A percentile compares a stretch with the other conserved stretches of the same genome.
These are phyloP conservation scores for Lipotes vexillifer DNA, from an alignment of 2,113 vertebrate species.

Conservation along the genomic window DNA sequence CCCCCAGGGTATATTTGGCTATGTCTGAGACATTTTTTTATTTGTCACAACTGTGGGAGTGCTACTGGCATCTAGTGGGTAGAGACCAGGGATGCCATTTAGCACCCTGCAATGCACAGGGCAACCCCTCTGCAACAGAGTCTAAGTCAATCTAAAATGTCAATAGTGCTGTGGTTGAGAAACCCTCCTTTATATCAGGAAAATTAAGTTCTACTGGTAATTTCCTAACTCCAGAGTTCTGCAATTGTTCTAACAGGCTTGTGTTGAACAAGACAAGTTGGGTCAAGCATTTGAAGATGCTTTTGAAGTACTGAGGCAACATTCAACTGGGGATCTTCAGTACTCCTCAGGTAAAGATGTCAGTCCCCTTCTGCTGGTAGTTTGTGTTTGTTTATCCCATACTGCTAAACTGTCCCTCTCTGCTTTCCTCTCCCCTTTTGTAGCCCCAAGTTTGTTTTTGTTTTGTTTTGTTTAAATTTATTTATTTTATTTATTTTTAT, in stretches of 20 bases:
- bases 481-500: too few relatives aligned
- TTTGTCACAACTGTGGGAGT: neutral
- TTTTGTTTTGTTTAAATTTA: too few relatives aligned
- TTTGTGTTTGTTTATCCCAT: neutral
- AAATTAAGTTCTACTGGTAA: neutral
- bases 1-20: neutral
- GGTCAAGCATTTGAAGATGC: conserved; percentile 94
- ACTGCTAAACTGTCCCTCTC: neutral
- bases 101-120: neutral
- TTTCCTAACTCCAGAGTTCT: conserved; percentile 13
- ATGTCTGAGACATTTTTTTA: neutral
- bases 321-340: conserved; percentile 83
- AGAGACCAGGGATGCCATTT: neutral
- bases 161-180: neutral
- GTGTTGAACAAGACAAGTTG: conserved; percentile 85
- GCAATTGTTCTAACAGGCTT: conserved; percentile 77
- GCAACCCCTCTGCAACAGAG: neutral
- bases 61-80: neutral
- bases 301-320: conserved; percentile 92
- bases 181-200: neutral
- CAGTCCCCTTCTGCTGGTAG: neutral
- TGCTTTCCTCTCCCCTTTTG: neutral
- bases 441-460: neutral
- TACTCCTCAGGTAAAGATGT: conserved; percentile 79
- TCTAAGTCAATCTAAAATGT: neutral